A percentile compares a stretch with the other conserved stretches of the same genome.
These are phyloP conservation scores for Oligia latruncula DNA, from an alignment of 2,888 invertebrate genomes.

Conservation along the genomic window DNA sequence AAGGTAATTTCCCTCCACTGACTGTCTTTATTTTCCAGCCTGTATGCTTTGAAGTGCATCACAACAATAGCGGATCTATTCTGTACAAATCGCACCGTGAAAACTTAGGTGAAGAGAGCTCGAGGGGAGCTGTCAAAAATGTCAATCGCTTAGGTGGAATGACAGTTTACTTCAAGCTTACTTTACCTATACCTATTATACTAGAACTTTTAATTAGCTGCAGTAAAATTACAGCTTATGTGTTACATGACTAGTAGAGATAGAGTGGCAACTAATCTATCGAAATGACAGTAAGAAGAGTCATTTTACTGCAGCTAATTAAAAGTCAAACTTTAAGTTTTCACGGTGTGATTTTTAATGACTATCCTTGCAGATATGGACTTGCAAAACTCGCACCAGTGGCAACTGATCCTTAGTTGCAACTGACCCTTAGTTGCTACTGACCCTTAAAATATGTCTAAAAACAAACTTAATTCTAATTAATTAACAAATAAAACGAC, in stretches of 20 bases:
- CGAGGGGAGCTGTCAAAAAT: too few species aligned
- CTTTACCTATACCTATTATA: too few species aligned
- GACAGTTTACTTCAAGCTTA: too few species aligned
- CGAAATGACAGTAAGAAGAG: too few species aligned
- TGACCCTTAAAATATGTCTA: not conserved
- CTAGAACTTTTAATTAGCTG: too few species aligned
- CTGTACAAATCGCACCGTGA: too few species aligned
- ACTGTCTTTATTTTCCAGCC: not conserved
- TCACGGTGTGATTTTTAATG: not conserved
- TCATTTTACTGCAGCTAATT: too few species aligned
- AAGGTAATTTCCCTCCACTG: not conserved
- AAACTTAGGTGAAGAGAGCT: too few species aligned
- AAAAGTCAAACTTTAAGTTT: not conserved
- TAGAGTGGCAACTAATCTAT: too few species aligned
- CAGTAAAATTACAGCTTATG: too few species aligned
- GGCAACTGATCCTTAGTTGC: not conserved
- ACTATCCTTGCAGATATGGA: not conserved
- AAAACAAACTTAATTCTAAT: slow-evolving; percentile 14
- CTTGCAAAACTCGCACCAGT: not conserved
- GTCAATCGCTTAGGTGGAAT: too few species aligned
- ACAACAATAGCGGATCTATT: not conserved
- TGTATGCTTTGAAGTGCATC: not conserved
- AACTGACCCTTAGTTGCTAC: not conserved
- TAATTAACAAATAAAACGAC: slow-evolving; percentile 39
- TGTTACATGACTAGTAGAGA: too few species aligned